Evolutionary conservation across 2,797 vertebrate genomes (phyloP).

Genomic region (Choloepus didactylus): DNA sequence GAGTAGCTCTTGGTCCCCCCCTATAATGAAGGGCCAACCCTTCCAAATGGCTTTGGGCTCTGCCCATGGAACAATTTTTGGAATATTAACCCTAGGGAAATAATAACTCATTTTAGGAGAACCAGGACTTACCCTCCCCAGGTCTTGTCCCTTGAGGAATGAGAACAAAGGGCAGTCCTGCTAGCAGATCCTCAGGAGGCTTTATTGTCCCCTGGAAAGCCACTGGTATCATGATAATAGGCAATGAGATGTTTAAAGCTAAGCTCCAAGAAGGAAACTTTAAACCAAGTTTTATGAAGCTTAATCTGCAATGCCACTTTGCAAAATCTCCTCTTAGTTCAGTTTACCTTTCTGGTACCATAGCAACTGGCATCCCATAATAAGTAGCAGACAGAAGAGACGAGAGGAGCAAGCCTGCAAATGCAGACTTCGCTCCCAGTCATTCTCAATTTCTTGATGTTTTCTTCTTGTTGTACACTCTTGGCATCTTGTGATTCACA

Average conservation of each 20-base stretch:
- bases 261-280: not conserved
- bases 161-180: not conserved
- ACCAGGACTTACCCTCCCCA: not conserved
- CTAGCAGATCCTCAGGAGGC: not conserved
- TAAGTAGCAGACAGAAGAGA: not conserved
- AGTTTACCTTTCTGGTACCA: not conserved
- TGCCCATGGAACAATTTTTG: not conserved
- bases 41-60: not conserved
- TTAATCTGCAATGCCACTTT: not conserved
- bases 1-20: not conserved
- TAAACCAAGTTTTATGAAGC: not conserved
- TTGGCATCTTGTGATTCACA: not conserved
- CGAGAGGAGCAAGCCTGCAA: not conserved
- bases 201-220: not conserved
- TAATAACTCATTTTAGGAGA: not conserved
- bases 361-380: constrained; percentile 10
- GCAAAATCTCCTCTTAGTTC: not conserved
- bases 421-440: not conserved
- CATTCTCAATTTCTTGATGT: not conserved
- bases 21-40: not conserved
- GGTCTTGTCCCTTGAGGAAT: not conserved
- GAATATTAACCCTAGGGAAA: not conserved
- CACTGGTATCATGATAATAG: not conserved
- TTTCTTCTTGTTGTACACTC: not conserved
- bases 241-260: not conserved